Evolutionary conservation across 1,140 invertebrate genomes (phyloP), one percentile per base, ranked within the genome.

Genomic region (Ladona fulva): DNA sequence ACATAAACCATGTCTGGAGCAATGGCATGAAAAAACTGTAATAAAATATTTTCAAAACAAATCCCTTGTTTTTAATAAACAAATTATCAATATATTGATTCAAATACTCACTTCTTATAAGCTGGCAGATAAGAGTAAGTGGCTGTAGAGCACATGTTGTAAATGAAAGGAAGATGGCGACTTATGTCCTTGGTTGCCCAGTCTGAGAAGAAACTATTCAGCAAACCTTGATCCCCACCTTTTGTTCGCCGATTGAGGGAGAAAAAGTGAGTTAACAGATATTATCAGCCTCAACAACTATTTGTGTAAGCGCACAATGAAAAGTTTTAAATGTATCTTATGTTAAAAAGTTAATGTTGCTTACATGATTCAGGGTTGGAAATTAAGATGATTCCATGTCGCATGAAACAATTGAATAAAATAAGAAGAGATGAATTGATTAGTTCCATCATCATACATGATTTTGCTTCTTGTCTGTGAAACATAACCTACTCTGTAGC

Each of bases 51-150:
- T n/a, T n/a, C n/a, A n/a, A n/a, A n/a, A n/a, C n/a, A n/a, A n/a
- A n/a, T n/a, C n/a, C n/a, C n/a, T n/a, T n/a, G n/a, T n/a, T n/a
- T n/a, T n/a, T n/a, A n/a, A n/a, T n/a, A n/a, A n/a, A n/a, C n/a
- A n/a, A n/a, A n/a, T n/a, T n/a, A n/a, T n/a, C n/a, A n/a, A n/a
- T n/a, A n/a, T n/a, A n/a, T n/a, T n/a, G n/a, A n/a, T n/a, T n/a
- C n/a, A 59, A 52, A 74, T 24, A 88, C 90, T 91, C 87, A 99
- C 97, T 97, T 92, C 91, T 97, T 97, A 84, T 96, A 95, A 29
- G 98, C 98, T 25, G 98, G 97, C 81, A 97, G 87, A 86, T 99
- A 99, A 24, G 96, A 96, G 84, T 99, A 99, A 81, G 94, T 93
- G 25, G 96, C 93, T 77, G 94, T 95, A 10, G 96, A 95, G 80